These are phyloP conservation scores for Andrena fulva DNA, from an alignment of 2,888 invertebrate genomes.

Conservation along the genomic window DNA sequence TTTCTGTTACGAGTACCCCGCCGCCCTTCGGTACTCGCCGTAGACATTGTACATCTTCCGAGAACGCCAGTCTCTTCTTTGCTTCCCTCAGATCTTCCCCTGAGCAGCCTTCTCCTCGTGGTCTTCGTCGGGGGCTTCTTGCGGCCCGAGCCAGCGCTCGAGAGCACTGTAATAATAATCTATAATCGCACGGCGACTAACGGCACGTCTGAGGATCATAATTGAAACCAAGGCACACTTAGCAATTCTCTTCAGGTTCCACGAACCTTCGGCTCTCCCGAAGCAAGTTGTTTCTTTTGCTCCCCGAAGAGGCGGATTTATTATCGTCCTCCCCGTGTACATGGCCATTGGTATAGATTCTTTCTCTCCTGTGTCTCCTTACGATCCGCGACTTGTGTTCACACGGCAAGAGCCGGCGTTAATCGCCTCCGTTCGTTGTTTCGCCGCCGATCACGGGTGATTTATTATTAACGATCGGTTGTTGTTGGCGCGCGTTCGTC, in stretches of 20 bases:
- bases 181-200: background rate
- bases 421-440: slow-evolving; percentile 15
- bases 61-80: too few relatives aligned
- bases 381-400: slow-evolving; percentile 55
- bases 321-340: slow-evolving; percentile 14
- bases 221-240: background rate
- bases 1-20: too few relatives aligned
- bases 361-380: slow-evolving; percentile 54
- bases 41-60: too few relatives aligned
- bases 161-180: too few relatives aligned
- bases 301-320: background rate
- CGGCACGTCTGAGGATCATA: background rate
- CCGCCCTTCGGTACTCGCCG: too few relatives aligned
- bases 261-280: background rate
- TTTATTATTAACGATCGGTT: slow-evolving; percentile 3
- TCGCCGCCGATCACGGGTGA: slow-evolving; percentile 1
- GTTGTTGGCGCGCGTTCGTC: slow-evolving; percentile 5
- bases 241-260: background rate
- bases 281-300: background rate
- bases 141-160: too few relatives aligned
- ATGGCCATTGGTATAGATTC: slow-evolving; percentile 29
- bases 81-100: too few relatives aligned
- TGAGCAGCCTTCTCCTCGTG: too few relatives aligned
- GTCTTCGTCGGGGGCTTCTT: too few relatives aligned
- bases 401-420: slow-evolving; percentile 4